Base-by-base conservation (phyloP, 2,797 vertebrate species). In the Liparis tanakae region DNA sequence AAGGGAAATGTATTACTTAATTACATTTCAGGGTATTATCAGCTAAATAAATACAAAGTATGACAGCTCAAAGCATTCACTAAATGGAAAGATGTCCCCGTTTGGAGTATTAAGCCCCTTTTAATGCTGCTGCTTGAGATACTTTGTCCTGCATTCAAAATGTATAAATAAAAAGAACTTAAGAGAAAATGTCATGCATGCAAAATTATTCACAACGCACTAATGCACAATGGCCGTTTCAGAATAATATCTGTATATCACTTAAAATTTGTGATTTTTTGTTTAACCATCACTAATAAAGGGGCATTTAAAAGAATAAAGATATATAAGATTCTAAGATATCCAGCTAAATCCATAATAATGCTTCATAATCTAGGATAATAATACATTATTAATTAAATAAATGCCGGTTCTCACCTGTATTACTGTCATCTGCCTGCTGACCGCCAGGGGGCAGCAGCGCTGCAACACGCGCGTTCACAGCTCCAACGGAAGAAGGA, bases 401-500 rank as follows among this genome's bases (percentile, higher is more conserved):
- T 41, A 25, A 41, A 43, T 25, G 7, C 33, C 12, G 6, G 30
- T 56, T 33, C 25, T 1, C 6, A 7, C 33, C 6, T 37, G 41
- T n/a, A 0, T 4, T 7, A 0, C 43, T 43, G 53, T 36, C 0
- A 10, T 63, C 5, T 22, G 6, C 25, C 8, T 9, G 14, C 5
- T 7, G 65, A 4, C 72, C 81, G 30, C 0, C 0, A 70, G 81
- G 66, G 18, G 79, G 78, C 76, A 64, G 33, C 74, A 55, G 25
- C 48, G 1, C 34, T 0, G 3, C 36, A 5, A 2, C 14, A 3
- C 9, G 1, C 10, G 13, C 8, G 2, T 2, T 1, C 12, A 3
- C 0, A 8, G 18, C 37, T 1, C 6, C 25, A 30, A 53, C 7
- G 10, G 5, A 6, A 36, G 18, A 4, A 36, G 18, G 3, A 50